A percentile compares a stretch with the other conserved stretches of the same genome.
phyloP scores from a whole-genome alignment of 2,113 vertebrate genomes.

The Panthera tigris region DNA sequence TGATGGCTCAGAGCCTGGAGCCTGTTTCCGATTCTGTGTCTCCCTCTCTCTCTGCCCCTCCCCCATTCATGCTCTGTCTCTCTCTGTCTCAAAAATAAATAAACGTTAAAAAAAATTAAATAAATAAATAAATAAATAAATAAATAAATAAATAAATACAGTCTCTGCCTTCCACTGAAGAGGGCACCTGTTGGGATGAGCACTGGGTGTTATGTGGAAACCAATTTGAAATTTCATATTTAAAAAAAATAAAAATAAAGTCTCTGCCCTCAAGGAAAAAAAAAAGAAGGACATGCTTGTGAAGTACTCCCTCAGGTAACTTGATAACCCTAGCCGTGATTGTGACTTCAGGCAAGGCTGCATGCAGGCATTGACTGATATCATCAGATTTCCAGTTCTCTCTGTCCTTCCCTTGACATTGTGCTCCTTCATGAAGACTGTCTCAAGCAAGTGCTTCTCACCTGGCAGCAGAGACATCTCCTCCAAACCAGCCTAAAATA shows the following conservation, averaged over 20 bases:
- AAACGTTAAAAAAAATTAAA: no score
- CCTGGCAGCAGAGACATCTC: not conserved
- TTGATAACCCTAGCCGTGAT: not conserved
- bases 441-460: not conserved
- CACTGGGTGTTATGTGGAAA: no score
- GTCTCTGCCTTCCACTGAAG: no score
- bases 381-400: not conserved
- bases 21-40: no score
- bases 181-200: no score
- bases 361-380: not conserved
- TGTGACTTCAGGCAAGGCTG: not conserved
- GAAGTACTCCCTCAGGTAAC: not conserved
- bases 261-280: not conserved
- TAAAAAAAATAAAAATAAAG: no score
- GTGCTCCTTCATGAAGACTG: not conserved
- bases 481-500: not conserved
- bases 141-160: not conserved
- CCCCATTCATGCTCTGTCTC: no score
- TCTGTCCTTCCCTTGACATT: not conserved
- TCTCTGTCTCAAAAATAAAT: no score
- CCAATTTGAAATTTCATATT: no score
- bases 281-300: not conserved
- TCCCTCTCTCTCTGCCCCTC: no score
- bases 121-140: no score
- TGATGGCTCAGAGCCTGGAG: no score